Percentiles rank a stretch among this genome's conserved stretches.
phyloP scores from a whole-genome alignment of 2,797 vertebrate species.

The Coracias cyanogaster region DNA sequence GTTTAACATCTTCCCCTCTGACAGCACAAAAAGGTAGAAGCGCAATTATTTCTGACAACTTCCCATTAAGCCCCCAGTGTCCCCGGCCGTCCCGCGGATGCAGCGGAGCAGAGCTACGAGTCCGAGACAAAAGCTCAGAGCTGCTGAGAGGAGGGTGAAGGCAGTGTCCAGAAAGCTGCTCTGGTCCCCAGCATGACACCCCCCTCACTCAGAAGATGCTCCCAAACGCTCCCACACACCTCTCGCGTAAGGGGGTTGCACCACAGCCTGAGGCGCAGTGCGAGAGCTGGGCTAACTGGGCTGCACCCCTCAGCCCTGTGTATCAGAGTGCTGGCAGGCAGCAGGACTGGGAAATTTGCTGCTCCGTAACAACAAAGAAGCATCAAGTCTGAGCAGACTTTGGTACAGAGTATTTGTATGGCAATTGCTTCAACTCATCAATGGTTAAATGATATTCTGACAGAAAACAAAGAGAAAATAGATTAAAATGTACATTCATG shows the following conservation, averaged over 20 bases:
- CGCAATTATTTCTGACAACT: slow-evolving; percentile 52
- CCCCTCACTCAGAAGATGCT: not conserved
- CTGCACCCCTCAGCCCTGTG: not conserved
- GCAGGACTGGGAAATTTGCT: not conserved
- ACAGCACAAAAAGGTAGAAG: slow-evolving; percentile 14
- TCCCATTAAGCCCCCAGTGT: not conserved
- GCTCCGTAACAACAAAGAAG: not conserved
- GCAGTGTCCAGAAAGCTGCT: slow-evolving; percentile 14
- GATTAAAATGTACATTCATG: not conserved
- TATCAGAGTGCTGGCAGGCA: not conserved
- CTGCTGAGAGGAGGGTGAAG: not conserved
- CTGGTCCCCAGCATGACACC: not conserved
- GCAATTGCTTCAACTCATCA: not conserved
- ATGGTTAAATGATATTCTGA: not conserved
- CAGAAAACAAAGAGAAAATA: not conserved
- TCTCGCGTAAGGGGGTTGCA: not conserved
- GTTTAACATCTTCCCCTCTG: not conserved
- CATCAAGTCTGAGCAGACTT: not conserved
- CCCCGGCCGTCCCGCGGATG: accelerated
- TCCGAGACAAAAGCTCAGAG: slow-evolving; percentile 5
- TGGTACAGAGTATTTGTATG: not conserved
- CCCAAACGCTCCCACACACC: not conserved
- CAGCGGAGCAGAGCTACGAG: not conserved
- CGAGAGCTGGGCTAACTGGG: not conserved
- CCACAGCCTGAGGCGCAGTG: not conserved